These are phyloP conservation scores for Epirrita christyi DNA, from an alignment of 2,888 invertebrate species.

Conservation along the genomic window DNA sequence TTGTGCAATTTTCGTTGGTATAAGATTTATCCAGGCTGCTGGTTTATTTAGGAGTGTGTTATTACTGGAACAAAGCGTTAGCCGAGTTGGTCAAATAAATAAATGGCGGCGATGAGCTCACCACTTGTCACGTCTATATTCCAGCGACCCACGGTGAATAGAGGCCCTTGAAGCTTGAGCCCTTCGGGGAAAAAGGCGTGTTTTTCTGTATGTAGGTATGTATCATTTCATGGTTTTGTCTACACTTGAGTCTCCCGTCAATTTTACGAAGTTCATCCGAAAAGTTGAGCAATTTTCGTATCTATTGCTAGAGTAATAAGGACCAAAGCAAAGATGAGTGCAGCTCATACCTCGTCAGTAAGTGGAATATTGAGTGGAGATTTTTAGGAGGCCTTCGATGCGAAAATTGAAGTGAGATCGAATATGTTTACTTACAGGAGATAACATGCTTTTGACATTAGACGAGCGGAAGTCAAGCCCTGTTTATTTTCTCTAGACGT, in stretches of 20 bases:
- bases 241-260: constrained; percentile 1
- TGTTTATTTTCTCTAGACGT: constrained; percentile 26
- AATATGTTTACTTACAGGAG: constrained; percentile 32
- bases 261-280: constrained; percentile 3
- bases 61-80: no score
- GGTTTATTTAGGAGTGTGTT: no score
- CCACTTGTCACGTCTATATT: no score
- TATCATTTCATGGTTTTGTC: constrained; percentile 15
- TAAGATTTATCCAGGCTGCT: no score
- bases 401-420: constrained; percentile 29
- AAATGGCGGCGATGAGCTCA: no score
- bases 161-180: no score
- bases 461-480: constrained; percentile 24
- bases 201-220: no score
- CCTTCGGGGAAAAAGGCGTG: no score
- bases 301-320: constrained; percentile 6
- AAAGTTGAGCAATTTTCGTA: constrained; percentile 5
- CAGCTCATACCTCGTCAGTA: constrained; percentile 1
- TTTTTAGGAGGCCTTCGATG: constrained; percentile 12
- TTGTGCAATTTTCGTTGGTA: no score
- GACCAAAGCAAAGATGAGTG: constrained; percentile 11
- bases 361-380: constrained; percentile 11
- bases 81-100: no score
- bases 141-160: no score
- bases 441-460: constrained; percentile 38